phyloP scores from a whole-genome alignment of 2,113 vertebrate species.

The Telmatochromis bifrenatus region DNA sequence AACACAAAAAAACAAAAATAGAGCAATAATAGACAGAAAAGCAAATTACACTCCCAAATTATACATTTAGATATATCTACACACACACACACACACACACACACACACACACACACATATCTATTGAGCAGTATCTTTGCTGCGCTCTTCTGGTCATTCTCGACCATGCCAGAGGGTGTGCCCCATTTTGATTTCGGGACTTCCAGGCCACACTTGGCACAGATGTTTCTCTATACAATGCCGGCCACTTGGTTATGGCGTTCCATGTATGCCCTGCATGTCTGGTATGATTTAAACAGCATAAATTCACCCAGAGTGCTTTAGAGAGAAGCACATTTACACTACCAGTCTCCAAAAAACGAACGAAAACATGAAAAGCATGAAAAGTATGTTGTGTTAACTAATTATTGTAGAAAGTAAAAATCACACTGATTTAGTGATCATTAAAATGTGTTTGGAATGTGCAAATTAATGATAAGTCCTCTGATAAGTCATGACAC shows the following conservation, averaged over 20 bases:
- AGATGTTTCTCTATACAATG: background rate
- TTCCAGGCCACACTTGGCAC: background rate
- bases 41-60: no score
- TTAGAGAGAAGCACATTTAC: background rate
- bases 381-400: background rate
- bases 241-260: background rate
- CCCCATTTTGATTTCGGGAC: background rate
- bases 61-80: no score
- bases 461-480: background rate
- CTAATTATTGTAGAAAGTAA: background rate
- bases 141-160: background rate
- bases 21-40: no score
- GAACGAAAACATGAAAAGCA: background rate
- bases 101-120: background rate
- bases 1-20: no score
- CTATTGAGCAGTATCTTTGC: background rate
- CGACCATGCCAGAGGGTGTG: background rate
- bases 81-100: no score
- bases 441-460: background rate
- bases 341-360: background rate
- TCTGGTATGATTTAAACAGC: background rate
- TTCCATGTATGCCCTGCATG: background rate
- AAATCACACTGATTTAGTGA: background rate
- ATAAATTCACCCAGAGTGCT: background rate
- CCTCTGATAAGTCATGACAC: background rate